Conservation (phyloP, 2,888 invertebrate species). For the Drepanosiphum platanoidis region DNA sequence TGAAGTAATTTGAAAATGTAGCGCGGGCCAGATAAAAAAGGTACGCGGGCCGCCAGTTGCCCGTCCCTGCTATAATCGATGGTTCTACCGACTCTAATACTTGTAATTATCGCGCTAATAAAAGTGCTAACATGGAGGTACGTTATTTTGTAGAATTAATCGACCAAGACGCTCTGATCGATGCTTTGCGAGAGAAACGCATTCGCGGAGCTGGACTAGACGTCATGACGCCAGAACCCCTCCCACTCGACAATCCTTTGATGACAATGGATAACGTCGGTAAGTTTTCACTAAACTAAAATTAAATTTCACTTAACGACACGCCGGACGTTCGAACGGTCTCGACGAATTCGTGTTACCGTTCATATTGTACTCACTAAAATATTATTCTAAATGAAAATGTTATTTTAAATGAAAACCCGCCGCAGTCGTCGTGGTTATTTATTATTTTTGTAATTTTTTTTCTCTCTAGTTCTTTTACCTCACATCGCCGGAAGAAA, state of each 20-base stretch:
- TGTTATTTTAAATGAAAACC: too few relatives aligned
- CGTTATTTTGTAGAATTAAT: constrained; percentile 61
- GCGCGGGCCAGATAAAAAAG: too few relatives aligned
- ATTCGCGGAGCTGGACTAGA: constrained; percentile 92
- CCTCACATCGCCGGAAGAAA: constrained; percentile 94
- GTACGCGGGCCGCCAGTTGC: too few relatives aligned
- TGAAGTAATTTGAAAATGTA: too few relatives aligned
- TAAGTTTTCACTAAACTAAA: constrained; percentile 68
- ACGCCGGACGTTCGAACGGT: neutral
- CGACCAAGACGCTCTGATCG: constrained; percentile 82
- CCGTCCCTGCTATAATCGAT: too few relatives aligned
- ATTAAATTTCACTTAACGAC: neutral
- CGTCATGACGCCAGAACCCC: constrained; percentile 89
- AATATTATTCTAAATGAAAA: too few relatives aligned
- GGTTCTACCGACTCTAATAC: too few relatives aligned
- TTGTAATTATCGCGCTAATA: too few relatives aligned
- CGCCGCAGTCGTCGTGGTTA: too few relatives aligned
- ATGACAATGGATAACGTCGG: constrained; percentile 82
- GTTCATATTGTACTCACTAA: too few relatives aligned
- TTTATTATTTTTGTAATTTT: neutral
- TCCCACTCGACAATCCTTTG: constrained; percentile 81
- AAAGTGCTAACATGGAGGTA: too few relatives aligned
- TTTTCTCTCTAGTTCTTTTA: constrained; percentile 71
- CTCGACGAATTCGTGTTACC: neutral
- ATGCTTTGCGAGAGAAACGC: constrained; percentile 77